Conservation (phyloP, 30 jellyfish, hydroid and myxozoan species). For the Aurelia sp. region DNA sequence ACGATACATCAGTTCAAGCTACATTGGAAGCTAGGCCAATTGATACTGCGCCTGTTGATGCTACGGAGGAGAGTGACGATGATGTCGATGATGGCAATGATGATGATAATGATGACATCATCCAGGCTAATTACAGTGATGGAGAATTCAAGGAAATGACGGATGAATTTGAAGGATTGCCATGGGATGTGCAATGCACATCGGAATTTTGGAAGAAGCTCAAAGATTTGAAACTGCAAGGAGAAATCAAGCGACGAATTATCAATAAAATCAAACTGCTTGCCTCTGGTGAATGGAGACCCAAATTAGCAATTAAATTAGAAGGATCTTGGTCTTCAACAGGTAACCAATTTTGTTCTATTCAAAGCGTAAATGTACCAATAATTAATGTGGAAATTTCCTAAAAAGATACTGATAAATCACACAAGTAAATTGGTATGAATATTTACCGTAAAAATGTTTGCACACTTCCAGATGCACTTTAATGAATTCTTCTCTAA, state of each 20-base stretch:
- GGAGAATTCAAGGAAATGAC: background rate
- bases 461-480: no score
- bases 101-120: constrained; percentile 6
- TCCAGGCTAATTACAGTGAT: background rate
- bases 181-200: constrained; percentile 92
- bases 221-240: constrained; percentile 41
- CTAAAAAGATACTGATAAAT: no score
- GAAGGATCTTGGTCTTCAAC: constrained; percentile 29
- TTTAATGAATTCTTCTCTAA: no score
- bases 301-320: constrained; percentile 40
- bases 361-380: no score
- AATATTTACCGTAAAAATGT: no score
- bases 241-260: constrained; percentile 29
- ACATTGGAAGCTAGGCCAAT: no score
- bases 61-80: no score
- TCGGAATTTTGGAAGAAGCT: constrained; percentile 70
- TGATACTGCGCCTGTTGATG: no score
- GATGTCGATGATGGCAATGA: background rate
- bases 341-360: background rate
- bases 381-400: no score
- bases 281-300: constrained; percentile 81
- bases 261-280: constrained; percentile 46
- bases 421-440: no score
- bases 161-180: constrained; percentile 65
- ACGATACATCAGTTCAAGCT: no score